These are phyloP conservation scores for western clawed frog (Xenopus tropicalis) DNA, from an alignment of 2,113 vertebrate species.

Conservation along the genomic window DNA sequence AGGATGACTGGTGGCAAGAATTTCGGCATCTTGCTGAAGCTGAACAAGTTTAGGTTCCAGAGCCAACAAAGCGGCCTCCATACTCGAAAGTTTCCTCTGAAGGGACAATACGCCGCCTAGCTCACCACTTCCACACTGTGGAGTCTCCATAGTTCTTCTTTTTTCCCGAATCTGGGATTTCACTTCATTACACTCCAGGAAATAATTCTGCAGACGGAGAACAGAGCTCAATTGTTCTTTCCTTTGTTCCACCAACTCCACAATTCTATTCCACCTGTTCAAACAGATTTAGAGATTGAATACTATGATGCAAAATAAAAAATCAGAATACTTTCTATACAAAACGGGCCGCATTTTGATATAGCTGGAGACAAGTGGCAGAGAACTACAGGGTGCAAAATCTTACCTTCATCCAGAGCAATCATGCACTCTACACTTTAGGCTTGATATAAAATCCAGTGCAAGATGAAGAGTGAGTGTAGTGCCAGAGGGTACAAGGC, in stretches of 20 bases:
- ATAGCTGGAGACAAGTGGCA: no score
- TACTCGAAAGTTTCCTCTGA: conserved; percentile 83
- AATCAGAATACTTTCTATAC: no score
- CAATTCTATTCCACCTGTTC: conserved; percentile 90
- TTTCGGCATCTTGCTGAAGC: conserved; percentile 81
- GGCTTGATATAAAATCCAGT: no score
- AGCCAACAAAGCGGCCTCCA: conserved; percentile 83
- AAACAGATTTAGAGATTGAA: not conserved
- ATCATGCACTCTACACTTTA: no score
- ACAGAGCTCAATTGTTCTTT: conserved; percentile 78
- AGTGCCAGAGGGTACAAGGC: no score
- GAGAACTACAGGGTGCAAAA: no score
- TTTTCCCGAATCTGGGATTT: conserved; percentile 86
- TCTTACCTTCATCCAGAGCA: no score
- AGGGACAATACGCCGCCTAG: conserved; percentile 75
- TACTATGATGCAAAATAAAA: no score
- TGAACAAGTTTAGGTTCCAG: conserved; percentile 83
- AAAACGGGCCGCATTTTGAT: no score
- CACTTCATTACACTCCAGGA: conserved; percentile 86
- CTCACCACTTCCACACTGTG: conserved; percentile 73
- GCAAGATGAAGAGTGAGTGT: no score
- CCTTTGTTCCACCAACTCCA: conserved; percentile 86
- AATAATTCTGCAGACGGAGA: conserved; percentile 87
- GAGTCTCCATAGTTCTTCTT: conserved; percentile 80
- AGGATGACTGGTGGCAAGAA: conserved; percentile 70